Percentiles rank a stretch among this genome's conserved stretches.
These are phyloP conservation scores for Dryocosmus kuriphilus DNA, from an alignment of 2,888 invertebrate genomes.

Conservation along the genomic window DNA sequence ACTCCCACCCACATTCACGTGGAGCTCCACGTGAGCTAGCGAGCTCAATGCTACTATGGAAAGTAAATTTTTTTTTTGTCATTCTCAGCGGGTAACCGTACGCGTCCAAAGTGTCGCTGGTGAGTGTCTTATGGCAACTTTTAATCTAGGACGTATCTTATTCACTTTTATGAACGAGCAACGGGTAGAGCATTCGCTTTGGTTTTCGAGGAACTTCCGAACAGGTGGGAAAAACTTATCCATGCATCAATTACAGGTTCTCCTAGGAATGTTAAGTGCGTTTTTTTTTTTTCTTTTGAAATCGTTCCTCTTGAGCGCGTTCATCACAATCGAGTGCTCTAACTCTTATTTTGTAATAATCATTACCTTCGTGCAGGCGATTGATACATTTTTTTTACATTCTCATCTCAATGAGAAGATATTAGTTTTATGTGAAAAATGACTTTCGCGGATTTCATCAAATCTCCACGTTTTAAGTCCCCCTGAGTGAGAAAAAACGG, in stretches of 20 bases:
- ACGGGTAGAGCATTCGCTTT: slow-evolving; percentile 19
- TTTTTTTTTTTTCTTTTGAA: slow-evolving; percentile 23
- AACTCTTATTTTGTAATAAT: slow-evolving; percentile 13
- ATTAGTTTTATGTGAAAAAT: no score
- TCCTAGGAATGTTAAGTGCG: slow-evolving; percentile 24
- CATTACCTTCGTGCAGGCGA: neutral
- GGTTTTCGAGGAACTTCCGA: slow-evolving; percentile 23
- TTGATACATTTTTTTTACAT: no score
- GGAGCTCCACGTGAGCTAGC: slow-evolving; percentile 72
- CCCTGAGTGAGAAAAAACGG: no score
- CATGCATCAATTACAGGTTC: slow-evolving; percentile 23
- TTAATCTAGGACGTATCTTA: slow-evolving; percentile 39
- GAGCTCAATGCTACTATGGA: slow-evolving; percentile 67
- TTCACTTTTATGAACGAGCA: slow-evolving; percentile 38
- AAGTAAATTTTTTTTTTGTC: slow-evolving; percentile 63
- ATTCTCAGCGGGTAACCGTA: slow-evolving; percentile 44
- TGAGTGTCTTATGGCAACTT: slow-evolving; percentile 38
- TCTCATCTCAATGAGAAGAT: no score
- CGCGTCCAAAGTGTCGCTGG: slow-evolving; percentile 10
- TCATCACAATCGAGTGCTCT: neutral
- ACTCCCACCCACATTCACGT: slow-evolving; percentile 73
- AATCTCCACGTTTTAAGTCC: no score
- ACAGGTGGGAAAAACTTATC: slow-evolving; percentile 39
- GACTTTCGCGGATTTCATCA: no score
- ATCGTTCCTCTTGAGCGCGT: slow-evolving; percentile 14